Evolutionary conservation across 2,797 vertebrate species (phyloP).

Genomic region (Silurus aristotelis): DNA sequence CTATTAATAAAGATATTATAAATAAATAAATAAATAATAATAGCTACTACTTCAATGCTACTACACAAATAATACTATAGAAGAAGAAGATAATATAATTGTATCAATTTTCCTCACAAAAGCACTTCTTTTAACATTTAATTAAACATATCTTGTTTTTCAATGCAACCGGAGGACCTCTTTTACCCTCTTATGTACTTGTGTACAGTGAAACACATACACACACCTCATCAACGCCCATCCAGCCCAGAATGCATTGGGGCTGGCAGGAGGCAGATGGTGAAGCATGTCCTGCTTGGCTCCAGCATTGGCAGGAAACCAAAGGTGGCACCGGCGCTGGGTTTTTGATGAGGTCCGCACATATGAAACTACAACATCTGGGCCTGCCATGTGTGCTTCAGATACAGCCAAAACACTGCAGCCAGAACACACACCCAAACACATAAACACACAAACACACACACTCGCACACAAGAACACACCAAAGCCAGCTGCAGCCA

Average conservation of each 20-base stretch:
- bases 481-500: conserved; percentile 67
- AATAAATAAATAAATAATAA: too few relatives aligned
- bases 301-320: conserved; percentile 68
- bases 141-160: neutral
- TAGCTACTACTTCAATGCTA: neutral
- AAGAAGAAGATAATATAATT: neutral
- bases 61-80: neutral
- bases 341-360: conserved; percentile 84
- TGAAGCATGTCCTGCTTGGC: conserved; percentile 67
- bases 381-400: conserved; percentile 82
- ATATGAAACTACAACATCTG: conserved; percentile 86
- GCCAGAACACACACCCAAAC: conserved; percentile 61
- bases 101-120: neutral
- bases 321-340: conserved; percentile 69
- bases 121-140: neutral
- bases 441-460: conserved; percentile 38
- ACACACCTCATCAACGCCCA: conserved; percentile 29
- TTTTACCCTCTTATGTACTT: conserved; percentile 11
- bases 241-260: conserved; percentile 69
- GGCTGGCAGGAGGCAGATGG: conserved; percentile 81
- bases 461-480: conserved; percentile 1
- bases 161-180: neutral
- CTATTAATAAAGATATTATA: too few relatives aligned
- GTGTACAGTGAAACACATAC: conserved; percentile 15
- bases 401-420: conserved; percentile 75